phyloP scores from a whole-genome alignment of 2,797 vertebrate species.

The Morelia viridis region DNA sequence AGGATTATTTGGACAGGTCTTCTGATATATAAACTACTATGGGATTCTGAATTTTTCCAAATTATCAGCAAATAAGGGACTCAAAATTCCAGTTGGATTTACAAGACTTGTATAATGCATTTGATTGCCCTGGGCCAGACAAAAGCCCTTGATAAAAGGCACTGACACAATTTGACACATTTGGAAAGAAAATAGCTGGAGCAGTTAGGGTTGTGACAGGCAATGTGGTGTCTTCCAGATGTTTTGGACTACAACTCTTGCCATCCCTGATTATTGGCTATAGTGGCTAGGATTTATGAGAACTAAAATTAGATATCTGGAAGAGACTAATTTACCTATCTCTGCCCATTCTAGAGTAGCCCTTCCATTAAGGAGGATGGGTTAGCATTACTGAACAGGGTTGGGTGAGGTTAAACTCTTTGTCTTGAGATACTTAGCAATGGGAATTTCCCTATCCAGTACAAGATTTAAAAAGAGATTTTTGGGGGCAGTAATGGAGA shows the following conservation, averaged over 20 bases:
- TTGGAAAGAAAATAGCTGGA: neutral
- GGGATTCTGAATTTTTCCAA: neutral
- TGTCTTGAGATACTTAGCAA: neutral
- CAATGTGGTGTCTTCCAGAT: neutral
- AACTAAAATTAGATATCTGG: neutral
- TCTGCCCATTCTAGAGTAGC: neutral
- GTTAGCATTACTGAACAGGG: neutral
- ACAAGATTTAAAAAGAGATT: neutral
- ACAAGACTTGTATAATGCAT: neutral
- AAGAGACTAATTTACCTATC: neutral
- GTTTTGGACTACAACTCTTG: neutral
- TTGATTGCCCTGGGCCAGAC: neutral
- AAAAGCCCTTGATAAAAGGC: neutral
- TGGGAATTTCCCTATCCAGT: neutral
- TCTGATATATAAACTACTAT: neutral
- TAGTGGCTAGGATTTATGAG: too few species aligned
- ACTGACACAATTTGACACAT: neutral
- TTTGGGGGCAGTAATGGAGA: neutral
- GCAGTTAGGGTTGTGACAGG: neutral
- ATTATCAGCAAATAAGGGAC: neutral
- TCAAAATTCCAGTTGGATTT: neutral
- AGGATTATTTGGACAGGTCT: neutral
- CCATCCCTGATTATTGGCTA: neutral
- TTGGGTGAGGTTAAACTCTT: neutral
- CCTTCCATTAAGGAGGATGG: neutral